A percentile compares a stretch with the other conserved stretches of the same genome.
phyloP scores from a whole-genome alignment of 2,797 vertebrate genomes.

The Syngnathus acus region DNA sequence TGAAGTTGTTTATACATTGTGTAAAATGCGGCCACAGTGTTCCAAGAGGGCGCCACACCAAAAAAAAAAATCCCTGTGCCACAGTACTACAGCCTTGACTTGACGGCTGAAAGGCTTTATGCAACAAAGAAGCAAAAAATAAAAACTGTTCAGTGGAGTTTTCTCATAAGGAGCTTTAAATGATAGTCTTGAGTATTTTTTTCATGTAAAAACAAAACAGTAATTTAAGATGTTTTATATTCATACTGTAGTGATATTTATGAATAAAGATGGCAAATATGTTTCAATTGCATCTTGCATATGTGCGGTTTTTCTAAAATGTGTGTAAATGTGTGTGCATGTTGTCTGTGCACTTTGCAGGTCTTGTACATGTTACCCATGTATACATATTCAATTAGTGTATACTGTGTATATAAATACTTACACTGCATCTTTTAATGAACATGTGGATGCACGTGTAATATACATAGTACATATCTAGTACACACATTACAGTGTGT shows the following conservation, averaged over 20 bases:
- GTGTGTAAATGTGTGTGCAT: background rate
- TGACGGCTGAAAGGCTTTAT: conserved; percentile 55
- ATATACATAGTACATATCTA: too few relatives aligned
- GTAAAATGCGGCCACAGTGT: conserved; percentile 45
- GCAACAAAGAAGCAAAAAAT: conserved; percentile 43
- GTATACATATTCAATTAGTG: too few relatives aligned
- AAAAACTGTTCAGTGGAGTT: conserved; percentile 39
- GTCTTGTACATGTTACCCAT: too few relatives aligned
- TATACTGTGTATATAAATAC: too few relatives aligned
- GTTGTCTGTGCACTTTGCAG: too few relatives aligned
- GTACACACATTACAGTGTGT: too few relatives aligned
- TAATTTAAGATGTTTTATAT: conserved; percentile 72
- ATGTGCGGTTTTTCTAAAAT: conserved; percentile 3
- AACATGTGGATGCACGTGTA: background rate
- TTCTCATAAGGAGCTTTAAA: conserved; percentile 43
- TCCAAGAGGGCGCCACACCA: conserved; percentile 34
- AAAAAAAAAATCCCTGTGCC: conserved; percentile 44
- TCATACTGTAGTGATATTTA: conserved; percentile 72
- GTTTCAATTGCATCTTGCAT: conserved; percentile 32
- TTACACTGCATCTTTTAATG: too few relatives aligned
- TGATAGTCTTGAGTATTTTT: conserved; percentile 52
- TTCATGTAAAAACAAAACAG: conserved; percentile 38
- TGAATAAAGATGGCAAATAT: conserved; percentile 64
- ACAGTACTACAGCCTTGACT: conserved; percentile 31
- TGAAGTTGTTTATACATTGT: conserved; percentile 66